phyloP scores from a whole-genome alignment of 2,797 vertebrate genomes.

The Chiroxiphia lanceolata region DNA sequence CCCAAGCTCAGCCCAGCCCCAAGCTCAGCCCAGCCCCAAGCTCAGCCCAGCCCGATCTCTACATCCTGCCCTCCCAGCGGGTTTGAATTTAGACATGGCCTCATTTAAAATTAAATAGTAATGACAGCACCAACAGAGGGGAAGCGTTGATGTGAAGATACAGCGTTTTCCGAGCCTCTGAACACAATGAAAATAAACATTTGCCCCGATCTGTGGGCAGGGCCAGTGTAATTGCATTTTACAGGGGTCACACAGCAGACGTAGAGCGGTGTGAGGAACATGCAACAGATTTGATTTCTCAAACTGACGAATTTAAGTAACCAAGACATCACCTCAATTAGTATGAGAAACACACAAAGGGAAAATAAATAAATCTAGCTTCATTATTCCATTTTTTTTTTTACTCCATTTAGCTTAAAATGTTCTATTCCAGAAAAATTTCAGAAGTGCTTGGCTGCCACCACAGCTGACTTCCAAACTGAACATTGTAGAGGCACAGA shows the following conservation, averaged over 20 bases:
- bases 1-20: too few species aligned
- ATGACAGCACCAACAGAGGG: not conserved
- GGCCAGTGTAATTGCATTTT: not conserved
- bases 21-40: too few species aligned
- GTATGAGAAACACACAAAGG: not conserved
- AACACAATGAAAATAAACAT: not conserved
- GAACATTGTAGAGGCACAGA: accelerated
- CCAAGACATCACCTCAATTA: not conserved
- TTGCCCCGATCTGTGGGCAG: not conserved
- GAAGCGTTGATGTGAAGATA: accelerated
- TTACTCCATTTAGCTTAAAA: not conserved
- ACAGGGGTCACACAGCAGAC: accelerated
- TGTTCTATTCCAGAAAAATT: not conserved
- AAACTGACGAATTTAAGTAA: not conserved
- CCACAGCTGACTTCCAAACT: not conserved
- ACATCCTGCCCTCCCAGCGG: accelerated
- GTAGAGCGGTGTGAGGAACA: not conserved
- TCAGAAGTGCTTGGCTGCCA: not conserved
- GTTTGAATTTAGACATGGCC: accelerated
- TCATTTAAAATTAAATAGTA: not conserved
- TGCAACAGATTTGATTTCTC: not conserved
- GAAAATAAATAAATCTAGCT: not conserved
- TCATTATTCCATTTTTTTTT: not conserved
- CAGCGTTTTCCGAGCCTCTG: not conserved
- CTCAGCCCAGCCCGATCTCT: too few species aligned